A percentile compares a stretch with the other conserved stretches of the same genome.
These are phyloP conservation scores for Drosophila auraria DNA, from an alignment of 1,140 invertebrate genomes.

Conservation along the genomic window DNA sequence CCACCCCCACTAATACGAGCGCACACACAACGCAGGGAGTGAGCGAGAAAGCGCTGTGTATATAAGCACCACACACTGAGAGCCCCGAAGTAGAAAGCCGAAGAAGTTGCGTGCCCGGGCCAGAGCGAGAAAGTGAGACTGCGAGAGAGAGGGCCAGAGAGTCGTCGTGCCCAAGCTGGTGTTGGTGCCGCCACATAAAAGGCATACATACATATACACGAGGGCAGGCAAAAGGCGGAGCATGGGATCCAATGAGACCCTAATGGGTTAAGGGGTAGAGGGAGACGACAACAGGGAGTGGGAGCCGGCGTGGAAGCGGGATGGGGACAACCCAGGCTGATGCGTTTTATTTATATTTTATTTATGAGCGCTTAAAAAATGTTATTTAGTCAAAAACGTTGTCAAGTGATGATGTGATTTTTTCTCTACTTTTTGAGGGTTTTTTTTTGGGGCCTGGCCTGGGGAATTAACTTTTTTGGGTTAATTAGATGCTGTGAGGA, in stretches of 20 bases:
- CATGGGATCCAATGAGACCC: conserved; percentile 58
- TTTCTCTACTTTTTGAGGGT: conserved; percentile 10
- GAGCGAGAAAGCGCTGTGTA: conserved; percentile 41
- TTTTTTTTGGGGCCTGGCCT: conserved; percentile 1
- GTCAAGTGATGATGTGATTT: conserved; percentile 66
- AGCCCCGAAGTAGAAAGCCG: conserved; percentile 22
- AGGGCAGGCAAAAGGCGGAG: conserved; percentile 67
- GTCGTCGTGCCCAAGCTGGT: conserved; percentile 25
- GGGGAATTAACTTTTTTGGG: conserved; percentile 23
- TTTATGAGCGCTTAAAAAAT: conserved; percentile 61
- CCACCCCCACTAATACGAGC: conserved; percentile 57
- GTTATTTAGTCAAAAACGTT: conserved; percentile 66
- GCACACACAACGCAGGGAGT: conserved; percentile 7
- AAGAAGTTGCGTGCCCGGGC: conserved; percentile 48
- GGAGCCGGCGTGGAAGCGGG: background rate
- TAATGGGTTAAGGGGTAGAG: conserved; percentile 43
- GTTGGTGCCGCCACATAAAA: conserved; percentile 21
- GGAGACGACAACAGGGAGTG: conserved; percentile 4
- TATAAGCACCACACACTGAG: conserved; percentile 58
- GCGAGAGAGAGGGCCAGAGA: conserved; percentile 12
- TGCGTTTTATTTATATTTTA: conserved; percentile 58
- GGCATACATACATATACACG: conserved; percentile 17
- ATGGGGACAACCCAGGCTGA: conserved; percentile 1
- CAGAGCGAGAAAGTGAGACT: conserved; percentile 39
- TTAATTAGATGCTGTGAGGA: conserved; percentile 30